phyloP scores from a whole-genome alignment of 2,888 invertebrate species.

The Hypomecis atomaria region DNA sequence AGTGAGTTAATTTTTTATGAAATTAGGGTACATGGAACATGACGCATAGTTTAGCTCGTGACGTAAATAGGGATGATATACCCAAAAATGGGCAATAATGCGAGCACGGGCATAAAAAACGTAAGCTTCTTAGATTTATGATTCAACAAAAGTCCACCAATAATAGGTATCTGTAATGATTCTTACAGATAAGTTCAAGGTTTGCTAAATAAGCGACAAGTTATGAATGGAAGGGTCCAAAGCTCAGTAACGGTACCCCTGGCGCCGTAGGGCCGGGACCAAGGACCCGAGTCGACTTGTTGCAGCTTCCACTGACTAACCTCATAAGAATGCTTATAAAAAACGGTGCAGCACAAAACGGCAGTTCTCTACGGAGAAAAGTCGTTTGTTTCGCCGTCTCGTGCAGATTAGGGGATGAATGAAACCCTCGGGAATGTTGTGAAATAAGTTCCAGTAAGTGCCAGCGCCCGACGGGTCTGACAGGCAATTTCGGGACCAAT shows the following conservation, averaged over 20 bases:
- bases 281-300: slow-evolving; percentile 34
- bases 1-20: background rate
- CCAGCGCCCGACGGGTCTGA: slow-evolving; percentile 9
- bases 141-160: too few relatives aligned
- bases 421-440: slow-evolving; percentile 32
- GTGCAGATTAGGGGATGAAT: slow-evolving; percentile 31
- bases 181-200: background rate
- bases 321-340: slow-evolving; percentile 42
- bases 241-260: slow-evolving; percentile 21
- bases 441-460: slow-evolving; percentile 33
- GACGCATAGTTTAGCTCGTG: background rate
- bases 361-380: slow-evolving; percentile 30
- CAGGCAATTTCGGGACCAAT: slow-evolving; percentile 25
- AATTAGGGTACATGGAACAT: background rate
- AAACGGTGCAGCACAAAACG: slow-evolving; percentile 30
- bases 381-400: slow-evolving; percentile 13
- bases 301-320: slow-evolving; percentile 47
- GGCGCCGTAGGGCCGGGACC: slow-evolving; percentile 28
- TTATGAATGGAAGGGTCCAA: slow-evolving; percentile 6
- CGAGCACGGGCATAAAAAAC: too few relatives aligned
- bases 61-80: too few relatives aligned
- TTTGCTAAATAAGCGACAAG: background rate
- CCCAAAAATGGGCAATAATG: too few relatives aligned
- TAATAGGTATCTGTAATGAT: too few relatives aligned
- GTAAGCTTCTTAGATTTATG: too few relatives aligned